Evolutionary conservation across 2,113 vertebrate species (phyloP).

Genomic region (Tragelaphus buxtoni): DNA sequence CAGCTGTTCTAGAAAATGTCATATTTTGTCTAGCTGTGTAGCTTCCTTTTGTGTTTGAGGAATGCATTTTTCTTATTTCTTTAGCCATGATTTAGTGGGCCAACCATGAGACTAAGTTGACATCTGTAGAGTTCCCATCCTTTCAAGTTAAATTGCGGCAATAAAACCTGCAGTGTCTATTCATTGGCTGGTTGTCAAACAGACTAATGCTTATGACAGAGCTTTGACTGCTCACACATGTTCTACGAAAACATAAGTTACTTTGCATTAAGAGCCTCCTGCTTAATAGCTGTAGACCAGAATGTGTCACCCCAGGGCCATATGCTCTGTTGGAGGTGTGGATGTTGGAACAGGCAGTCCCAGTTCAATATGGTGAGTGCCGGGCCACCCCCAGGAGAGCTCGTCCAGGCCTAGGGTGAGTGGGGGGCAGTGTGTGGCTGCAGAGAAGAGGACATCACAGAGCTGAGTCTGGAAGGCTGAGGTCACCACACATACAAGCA

Average conservation of each 20-base stretch:
- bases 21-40: neutral
- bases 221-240: neutral
- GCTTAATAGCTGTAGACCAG: accelerated
- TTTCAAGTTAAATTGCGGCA: neutral
- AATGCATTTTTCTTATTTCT: neutral
- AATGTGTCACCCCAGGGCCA: neutral
- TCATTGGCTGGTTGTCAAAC: neutral
- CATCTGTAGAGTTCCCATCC: neutral
- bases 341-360: too few species aligned
- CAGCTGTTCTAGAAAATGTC: neutral
- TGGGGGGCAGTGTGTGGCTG: neutral
- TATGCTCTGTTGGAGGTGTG: neutral
- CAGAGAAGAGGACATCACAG: neutral
- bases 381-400: accelerated
- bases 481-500: too few species aligned
- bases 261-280: neutral
- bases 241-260: neutral
- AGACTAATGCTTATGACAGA: neutral
- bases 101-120: neutral
- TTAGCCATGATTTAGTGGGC: neutral
- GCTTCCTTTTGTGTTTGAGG: neutral
- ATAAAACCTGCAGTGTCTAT: neutral
- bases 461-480: neutral
- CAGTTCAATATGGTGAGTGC: accelerated
- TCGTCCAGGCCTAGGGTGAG: accelerated